Conservation (phyloP, 2,888 invertebrate genomes). For the Diloba caeruleocephala region DNA sequence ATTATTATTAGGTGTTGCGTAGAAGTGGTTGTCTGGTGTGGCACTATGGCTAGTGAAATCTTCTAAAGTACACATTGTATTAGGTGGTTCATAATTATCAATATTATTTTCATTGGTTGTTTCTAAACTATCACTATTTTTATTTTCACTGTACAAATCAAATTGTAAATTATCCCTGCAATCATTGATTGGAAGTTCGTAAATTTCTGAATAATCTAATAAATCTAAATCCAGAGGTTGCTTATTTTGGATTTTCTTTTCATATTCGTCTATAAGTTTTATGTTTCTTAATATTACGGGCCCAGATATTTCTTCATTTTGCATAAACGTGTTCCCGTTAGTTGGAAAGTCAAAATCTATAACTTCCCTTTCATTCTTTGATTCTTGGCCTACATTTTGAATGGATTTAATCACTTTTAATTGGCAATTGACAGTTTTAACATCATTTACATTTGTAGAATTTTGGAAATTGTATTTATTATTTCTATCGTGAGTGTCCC, state of each 20-base stretch:
- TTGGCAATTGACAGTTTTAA: neutral
- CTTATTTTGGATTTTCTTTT: conserved; percentile 40
- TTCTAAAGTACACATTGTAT: conserved; percentile 1
- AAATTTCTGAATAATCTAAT: conserved; percentile 31
- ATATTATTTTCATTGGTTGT: neutral
- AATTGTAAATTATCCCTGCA: neutral
- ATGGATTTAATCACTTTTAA: conserved; percentile 24
- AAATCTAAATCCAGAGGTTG: conserved; percentile 31
- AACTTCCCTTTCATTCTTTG: neutral
- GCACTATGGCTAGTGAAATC: conserved; percentile 10
- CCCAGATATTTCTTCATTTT: conserved; percentile 12
- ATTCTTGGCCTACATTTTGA: neutral
- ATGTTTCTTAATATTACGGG: conserved; percentile 54
- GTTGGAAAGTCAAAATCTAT: conserved; percentile 1
- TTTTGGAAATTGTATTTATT: neutral
- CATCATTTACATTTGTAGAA: neutral
- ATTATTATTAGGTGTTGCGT: neutral
- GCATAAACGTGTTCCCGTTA: neutral
- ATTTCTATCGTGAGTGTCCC: neutral
- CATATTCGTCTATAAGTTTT: conserved; percentile 45
- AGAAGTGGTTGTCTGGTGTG: neutral
- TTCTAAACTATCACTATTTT: neutral
- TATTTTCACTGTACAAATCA: neutral
- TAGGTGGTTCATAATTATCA: neutral
- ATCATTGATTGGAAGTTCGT: neutral